Evolutionary conservation across 2,113 vertebrate species (phyloP).

Genomic region (Indicator maculatus): DNA sequence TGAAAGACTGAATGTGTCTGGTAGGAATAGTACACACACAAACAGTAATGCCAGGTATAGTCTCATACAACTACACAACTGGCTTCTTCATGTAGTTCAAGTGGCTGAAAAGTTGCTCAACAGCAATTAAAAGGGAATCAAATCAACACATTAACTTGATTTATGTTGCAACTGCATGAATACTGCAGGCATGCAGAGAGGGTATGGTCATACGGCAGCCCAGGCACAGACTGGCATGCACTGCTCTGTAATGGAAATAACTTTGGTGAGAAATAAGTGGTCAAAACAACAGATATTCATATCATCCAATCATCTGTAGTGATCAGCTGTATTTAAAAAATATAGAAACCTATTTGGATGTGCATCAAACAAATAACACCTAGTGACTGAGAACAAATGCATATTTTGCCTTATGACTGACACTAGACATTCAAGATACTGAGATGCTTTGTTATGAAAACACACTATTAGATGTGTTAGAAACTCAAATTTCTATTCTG

Average conservation of each 20-base stretch:
- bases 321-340: neutral
- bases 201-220: accelerated
- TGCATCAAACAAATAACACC: neutral
- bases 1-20: neutral
- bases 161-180: neutral
- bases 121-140: neutral
- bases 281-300: neutral
- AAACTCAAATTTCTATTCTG: neutral
- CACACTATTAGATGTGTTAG: accelerated
- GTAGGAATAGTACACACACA: neutral
- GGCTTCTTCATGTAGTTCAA: neutral
- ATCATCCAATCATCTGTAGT: neutral
- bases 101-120: neutral
- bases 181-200: neutral
- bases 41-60: neutral
- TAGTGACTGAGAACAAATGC: neutral
- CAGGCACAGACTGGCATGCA: neutral
- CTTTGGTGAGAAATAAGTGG: neutral
- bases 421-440: neutral
- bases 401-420: neutral
- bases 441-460: neutral
- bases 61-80: neutral
- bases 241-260: neutral
- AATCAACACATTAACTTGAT: neutral
- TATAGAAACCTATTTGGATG: neutral